Conservation (phyloP, 2,797 vertebrate genomes). For the Cirrhinus mrigala region DNA sequence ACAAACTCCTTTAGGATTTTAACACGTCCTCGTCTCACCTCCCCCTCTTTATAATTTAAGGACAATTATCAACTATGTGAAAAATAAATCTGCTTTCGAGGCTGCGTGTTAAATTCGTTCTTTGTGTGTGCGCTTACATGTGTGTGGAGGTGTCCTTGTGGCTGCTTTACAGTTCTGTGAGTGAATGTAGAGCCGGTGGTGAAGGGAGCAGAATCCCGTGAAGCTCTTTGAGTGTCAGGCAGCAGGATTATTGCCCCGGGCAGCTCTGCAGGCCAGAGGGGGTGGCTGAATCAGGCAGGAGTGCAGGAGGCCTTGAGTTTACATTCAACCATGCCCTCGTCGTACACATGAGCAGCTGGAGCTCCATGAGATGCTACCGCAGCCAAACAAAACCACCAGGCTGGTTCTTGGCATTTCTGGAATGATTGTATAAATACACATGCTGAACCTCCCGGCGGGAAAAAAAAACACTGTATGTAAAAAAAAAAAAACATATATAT, state of each 20-base stretch:
- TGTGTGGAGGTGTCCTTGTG: constrained; percentile 6
- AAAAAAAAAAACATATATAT: constrained; percentile 56
- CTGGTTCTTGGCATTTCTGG: constrained; percentile 22
- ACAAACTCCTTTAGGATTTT: constrained; percentile 24
- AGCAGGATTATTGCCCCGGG: constrained; percentile 58
- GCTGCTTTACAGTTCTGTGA: constrained; percentile 8
- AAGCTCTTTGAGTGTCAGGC: constrained; percentile 43
- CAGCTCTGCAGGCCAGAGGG: constrained; percentile 56
- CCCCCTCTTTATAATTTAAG: constrained; percentile 26
- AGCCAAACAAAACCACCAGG: constrained; percentile 58
- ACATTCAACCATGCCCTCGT: constrained; percentile 53
- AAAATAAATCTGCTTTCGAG: constrained; percentile 6
- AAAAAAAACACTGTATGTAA: constrained; percentile 23
- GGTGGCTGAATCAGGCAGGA: constrained; percentile 54
- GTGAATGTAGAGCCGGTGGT: neutral
- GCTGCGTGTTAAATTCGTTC: neutral
- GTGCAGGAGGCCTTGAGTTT: constrained; percentile 46
- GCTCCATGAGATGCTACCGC: constrained; percentile 53
- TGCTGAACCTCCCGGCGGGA: neutral
- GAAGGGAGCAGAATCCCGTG: constrained; percentile 36
- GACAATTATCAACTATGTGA: constrained; percentile 43
- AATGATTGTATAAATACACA: neutral
- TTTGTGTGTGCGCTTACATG: neutral
- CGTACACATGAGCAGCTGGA: constrained; percentile 21
- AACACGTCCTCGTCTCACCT: neutral